Base-by-base conservation (phyloP, 1,140 invertebrate species). In the Drosophila pseudoananassae region DNA sequence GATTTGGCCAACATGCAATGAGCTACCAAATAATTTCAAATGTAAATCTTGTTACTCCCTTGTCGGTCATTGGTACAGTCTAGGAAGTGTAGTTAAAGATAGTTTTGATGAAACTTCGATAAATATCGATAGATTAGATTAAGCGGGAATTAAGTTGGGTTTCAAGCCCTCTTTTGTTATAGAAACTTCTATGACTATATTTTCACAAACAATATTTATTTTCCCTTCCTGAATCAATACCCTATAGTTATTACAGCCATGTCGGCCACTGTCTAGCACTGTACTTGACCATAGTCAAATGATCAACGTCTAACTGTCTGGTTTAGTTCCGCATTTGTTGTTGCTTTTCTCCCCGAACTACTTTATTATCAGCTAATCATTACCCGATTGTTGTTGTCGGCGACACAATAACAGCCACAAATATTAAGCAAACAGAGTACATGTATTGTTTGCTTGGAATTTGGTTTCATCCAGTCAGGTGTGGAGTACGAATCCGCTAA, bases 401-500 rank as follows among this genome's bases (percentile, higher is more conserved):
- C 55, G 50, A 23, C 20, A 43, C 40, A 63, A 36, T 43, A 58
- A 36, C 33, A 49, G 55, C 54, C 38, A 53, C 46, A 61, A 65
- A 40, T 40, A 56, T 36, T 47, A 38, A 27, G 17, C 64, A 36
- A 55, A 55, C 20, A 49, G 38, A 49, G 38, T 46, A 45, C 33
- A 65, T 56, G 46, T 56, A 50, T 59, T 59, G 49, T 70, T 85
- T 45, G 31, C 50, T 27, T 40, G 36, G 27, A 73, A 85, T 77
- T 85, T 58, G 59, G 81, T 77, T 84, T 73, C 64, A 85, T 80
- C 76, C 66, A 65, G 77, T 77, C 45, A 54, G 49, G 73, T 76
- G 81, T 80, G 53, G 81, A 60, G 33, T 51, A 15, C 9, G 76
- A 55, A 69, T 38, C 57, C 57, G 70, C 45, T 29, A 54, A 38